Percentiles rank a stretch among this genome's conserved stretches.
Evolutionary conservation across 2,888 invertebrate genomes (phyloP).

Genomic region (Cephus spinipes): DNA sequence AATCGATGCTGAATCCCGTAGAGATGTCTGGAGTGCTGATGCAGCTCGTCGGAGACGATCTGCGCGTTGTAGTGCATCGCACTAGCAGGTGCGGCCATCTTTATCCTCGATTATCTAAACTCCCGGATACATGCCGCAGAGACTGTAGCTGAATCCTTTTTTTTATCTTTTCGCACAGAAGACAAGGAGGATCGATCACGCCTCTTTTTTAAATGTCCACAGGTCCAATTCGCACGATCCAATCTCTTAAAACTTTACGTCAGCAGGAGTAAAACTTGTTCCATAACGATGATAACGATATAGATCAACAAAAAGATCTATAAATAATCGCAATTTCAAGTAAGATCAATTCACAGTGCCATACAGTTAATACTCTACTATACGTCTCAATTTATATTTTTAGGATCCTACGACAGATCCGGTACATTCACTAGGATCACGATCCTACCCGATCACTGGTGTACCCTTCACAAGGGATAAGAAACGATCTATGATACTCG

Average conservation of each 20-base stretch:
- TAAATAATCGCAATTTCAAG: background rate
- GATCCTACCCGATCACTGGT: background rate
- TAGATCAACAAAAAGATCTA: background rate
- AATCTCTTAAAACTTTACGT: background rate
- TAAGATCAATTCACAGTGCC: background rate
- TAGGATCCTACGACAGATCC: background rate
- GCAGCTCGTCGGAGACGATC: slow-evolving; percentile 51
- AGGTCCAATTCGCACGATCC: background rate
- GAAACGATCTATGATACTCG: background rate
- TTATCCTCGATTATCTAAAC: slow-evolving; percentile 5
- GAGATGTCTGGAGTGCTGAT: slow-evolving; percentile 44
- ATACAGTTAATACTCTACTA: background rate
- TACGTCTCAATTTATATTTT: background rate
- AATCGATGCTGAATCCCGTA: slow-evolving; percentile 45
- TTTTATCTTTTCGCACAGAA: background rate
- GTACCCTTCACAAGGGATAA: background rate
- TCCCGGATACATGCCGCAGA: background rate
- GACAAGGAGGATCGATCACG: background rate
- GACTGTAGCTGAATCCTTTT: background rate
- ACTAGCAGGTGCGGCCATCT: slow-evolving; percentile 41
- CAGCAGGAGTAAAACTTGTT: background rate
- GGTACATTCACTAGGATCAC: background rate
- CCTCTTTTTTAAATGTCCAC: background rate
- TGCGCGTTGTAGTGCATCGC: slow-evolving; percentile 59
- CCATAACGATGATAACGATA: background rate